A percentile compares a stretch with the other conserved stretches of the same genome.
phyloP scores from a whole-genome alignment of 2,797 vertebrate genomes.

The Netta rufina region DNA sequence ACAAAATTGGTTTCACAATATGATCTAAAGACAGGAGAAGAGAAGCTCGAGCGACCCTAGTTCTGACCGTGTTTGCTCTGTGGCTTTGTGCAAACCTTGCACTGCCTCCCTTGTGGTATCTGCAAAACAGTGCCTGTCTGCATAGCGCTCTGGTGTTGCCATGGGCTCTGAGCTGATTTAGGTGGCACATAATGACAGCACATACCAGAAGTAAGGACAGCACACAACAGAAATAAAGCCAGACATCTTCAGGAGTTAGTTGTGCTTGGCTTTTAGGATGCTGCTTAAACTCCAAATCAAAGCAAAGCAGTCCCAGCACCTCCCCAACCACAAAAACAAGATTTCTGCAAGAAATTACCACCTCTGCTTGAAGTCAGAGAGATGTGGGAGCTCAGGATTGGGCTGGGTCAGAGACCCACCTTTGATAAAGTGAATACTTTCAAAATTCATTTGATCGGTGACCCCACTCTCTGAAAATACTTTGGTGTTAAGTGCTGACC shows the following conservation, averaged over 20 bases:
- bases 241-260: not conserved
- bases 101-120: not conserved
- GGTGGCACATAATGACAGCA: no score
- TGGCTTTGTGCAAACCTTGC: not conserved
- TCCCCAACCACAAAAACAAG: not conserved
- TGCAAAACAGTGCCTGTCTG: not conserved
- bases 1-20: not conserved
- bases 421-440: not conserved
- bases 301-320: fast-evolving
- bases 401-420: not conserved
- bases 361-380: not conserved
- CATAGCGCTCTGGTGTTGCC: not conserved
- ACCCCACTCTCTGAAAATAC: not conserved
- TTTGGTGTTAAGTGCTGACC: not conserved
- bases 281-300: not conserved
- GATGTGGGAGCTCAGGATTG: not conserved
- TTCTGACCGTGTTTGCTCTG: not conserved
- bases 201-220: no score
- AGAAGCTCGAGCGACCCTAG: not conserved
- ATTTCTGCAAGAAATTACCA: not conserved
- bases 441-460: not conserved
- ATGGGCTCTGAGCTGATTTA: not conserved
- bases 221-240: not conserved
- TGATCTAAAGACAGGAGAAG: not conserved
- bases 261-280: not conserved